Base-by-base conservation (phyloP, 92 coral and sea anemone genomes). In the Anthopleura xanthogrammica region DNA sequence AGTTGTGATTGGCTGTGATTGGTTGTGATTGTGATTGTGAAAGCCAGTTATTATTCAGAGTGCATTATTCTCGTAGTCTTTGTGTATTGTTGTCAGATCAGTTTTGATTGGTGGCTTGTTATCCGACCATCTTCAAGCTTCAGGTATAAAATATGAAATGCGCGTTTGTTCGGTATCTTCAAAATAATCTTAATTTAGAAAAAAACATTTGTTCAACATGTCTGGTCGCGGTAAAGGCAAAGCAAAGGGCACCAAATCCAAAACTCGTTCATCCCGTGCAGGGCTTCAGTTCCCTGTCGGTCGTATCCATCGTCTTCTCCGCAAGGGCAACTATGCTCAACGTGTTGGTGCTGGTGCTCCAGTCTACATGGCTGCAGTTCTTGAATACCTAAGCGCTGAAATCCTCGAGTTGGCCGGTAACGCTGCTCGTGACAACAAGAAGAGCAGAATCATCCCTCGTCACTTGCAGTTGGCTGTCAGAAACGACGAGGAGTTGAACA, bases 141-240 rank as follows among this genome's bases (percentile, higher is more conserved):
- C 36, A 29, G 36, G 36, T 29, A 29, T 29, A 29, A 29, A 29
- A 29, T 29, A 29, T 29, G 36, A 29, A 29, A 29, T 29, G 36
- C 36, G 36, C 36, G 36, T 29, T 29, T 29, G 36, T 29, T 29
- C 36, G 36, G 36, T 29, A 29, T 29, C 36, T 29, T 29, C 36
- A 29, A 29, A 29, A 29, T 29, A 29, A 29, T 29, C 36, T 29
- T 29, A 29, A 29, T 29, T 29, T 29, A 29, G 36, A 29, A 29
- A 29, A 29, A 29, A 29, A 29, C 36, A 29, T 29, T 29, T 29
- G 36, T 29, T 9, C 9, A 62, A 20, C 70, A 91, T 93, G 97
- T 93, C 94, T 83, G 94, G 97, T 85, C 97, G 97, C 82, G 97
- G 97, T 12, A 90, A 93, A 93, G 97, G 97, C 58, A 93, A 93